Evolutionary conservation across 2,888 invertebrate species (phyloP).

Genomic region (Aporophyla lueneburgensis): DNA sequence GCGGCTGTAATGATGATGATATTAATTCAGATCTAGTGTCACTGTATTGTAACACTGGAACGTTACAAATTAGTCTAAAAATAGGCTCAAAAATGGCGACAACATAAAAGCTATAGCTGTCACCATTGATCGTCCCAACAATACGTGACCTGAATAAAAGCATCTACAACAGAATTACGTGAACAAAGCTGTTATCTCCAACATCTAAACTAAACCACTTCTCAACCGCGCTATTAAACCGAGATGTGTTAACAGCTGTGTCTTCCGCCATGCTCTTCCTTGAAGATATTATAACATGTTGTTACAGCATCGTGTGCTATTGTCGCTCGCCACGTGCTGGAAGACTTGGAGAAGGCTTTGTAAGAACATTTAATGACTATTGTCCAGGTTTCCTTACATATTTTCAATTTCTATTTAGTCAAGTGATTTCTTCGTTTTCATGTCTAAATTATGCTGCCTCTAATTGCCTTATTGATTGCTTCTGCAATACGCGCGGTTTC

Average conservation of each 20-base stretch:
- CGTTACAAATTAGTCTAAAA: not conserved
- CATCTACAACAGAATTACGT: slow-evolving; percentile 21
- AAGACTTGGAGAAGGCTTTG: not conserved
- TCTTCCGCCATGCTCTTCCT: slow-evolving; percentile 61
- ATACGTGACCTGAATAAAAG: not conserved
- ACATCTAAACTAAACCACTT: slow-evolving; percentile 21
- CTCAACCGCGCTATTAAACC: slow-evolving; percentile 38
- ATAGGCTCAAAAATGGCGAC: not conserved
- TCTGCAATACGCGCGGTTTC: too few species aligned
- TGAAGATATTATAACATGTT: slow-evolving; percentile 34
- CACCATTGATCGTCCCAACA: not conserved
- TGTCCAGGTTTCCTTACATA: not conserved
- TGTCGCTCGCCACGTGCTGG: slow-evolving; percentile 38
- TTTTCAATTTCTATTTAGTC: not conserved
- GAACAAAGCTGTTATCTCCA: slow-evolving; percentile 20
- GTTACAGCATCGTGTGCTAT: slow-evolving; percentile 46
- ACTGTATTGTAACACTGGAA: not conserved
- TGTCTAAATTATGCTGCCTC: too few species aligned
- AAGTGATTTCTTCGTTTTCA: not conserved
- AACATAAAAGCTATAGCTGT: not conserved
- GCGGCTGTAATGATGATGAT: too few species aligned
- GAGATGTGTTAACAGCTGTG: slow-evolving; percentile 43
- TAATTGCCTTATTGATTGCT: too few species aligned
- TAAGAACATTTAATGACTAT: not conserved
- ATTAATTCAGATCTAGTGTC: too few species aligned